A percentile compares a stretch with the other conserved stretches of the same genome.
phyloP scores from a whole-genome alignment of 2,797 vertebrate species.

The Epinephelus malabaricus region DNA sequence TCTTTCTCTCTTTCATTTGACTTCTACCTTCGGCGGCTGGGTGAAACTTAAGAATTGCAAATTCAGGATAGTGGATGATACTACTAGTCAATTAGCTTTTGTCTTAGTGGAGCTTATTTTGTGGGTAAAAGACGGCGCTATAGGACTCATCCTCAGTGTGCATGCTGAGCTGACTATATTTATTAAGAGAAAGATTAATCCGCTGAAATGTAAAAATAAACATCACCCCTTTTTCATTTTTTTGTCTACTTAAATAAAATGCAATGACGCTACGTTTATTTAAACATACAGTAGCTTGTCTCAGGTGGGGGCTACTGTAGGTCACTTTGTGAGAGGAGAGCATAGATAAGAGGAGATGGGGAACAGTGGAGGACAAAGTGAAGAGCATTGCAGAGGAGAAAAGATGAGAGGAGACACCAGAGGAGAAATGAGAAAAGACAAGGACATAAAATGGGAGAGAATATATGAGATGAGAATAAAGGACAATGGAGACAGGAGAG shows the following conservation, averaged over 20 bases:
- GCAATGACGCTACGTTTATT: neutral
- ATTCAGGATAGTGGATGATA: constrained; percentile 49
- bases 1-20: constrained; percentile 76
- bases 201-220: neutral
- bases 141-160: constrained; percentile 15
- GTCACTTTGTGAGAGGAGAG: constrained; percentile 54
- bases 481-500: constrained; percentile 45
- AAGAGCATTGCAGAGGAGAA: constrained; percentile 65
- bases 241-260: constrained; percentile 2
- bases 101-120: constrained; percentile 32
- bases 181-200: neutral
- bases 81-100: constrained; percentile 52
- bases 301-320: constrained; percentile 23
- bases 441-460: constrained; percentile 53
- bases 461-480: constrained; percentile 45
- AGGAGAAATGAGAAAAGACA: constrained; percentile 60
- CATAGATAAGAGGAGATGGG: constrained; percentile 45
- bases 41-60: constrained; percentile 60
- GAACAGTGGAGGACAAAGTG: constrained; percentile 61
- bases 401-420: constrained; percentile 58
- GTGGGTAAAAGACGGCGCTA: constrained; percentile 2
- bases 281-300: constrained; percentile 19
- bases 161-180: constrained; percentile 7
- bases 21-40: constrained; percentile 59
- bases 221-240: too few relatives aligned